A percentile compares a stretch with the other conserved stretches of the same genome.
phyloP scores from a whole-genome alignment of 2,113 vertebrate genomes.

The Bufo gargarizans region DNA sequence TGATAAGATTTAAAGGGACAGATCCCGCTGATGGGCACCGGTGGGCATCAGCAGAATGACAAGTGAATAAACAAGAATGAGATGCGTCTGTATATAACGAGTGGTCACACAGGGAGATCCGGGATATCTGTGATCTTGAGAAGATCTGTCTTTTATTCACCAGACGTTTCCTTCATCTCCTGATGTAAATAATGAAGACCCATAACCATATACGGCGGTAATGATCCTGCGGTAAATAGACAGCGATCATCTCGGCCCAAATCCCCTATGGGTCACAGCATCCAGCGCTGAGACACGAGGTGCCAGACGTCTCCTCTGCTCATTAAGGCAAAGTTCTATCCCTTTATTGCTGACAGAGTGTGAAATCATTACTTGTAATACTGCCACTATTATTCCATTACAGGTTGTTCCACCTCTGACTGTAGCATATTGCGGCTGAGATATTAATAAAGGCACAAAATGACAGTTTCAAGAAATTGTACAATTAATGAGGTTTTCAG shows the following conservation, averaged over 20 bases:
- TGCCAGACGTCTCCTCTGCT: constrained; percentile 24
- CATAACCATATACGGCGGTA: neutral
- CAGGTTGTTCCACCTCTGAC: constrained; percentile 24
- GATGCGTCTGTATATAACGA: neutral
- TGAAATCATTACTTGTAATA: constrained; percentile 43
- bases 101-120: neutral
- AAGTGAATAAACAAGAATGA: neutral
- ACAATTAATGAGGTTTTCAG: neutral
- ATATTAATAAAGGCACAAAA: constrained; percentile 31
- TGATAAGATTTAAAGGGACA: no score
- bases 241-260: neutral
- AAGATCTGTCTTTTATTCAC: neutral
- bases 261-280: constrained; percentile 11
- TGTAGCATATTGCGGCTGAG: neutral
- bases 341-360: constrained; percentile 33
- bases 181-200: constrained; percentile 8
- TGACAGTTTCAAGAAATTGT: neutral
- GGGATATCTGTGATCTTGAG: neutral
- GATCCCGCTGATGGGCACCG: no score
- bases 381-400: constrained; percentile 42
- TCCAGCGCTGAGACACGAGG: neutral
- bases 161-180: neutral
- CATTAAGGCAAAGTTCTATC: constrained; percentile 32
- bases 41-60: no score
- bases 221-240: constrained; percentile 1